Evolutionary conservation across 2,113 vertebrate species (phyloP).

Genomic region (Syngnathus scovelli): DNA sequence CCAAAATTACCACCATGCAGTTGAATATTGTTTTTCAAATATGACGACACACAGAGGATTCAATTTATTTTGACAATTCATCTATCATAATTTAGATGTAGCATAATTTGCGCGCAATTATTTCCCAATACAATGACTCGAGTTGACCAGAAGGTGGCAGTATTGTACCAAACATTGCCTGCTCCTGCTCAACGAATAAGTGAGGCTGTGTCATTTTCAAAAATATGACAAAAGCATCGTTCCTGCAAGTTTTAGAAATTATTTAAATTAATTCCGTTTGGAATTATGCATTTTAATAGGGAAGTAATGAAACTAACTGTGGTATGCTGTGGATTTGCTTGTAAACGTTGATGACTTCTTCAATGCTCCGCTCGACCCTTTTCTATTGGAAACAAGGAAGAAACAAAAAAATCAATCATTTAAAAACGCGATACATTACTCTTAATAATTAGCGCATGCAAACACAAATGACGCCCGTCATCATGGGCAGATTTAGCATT

Average conservation of each 20-base stretch:
- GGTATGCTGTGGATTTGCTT: conserved; percentile 77
- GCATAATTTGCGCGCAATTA: background rate
- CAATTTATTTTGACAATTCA: background rate
- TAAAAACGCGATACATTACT: background rate
- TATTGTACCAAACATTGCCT: background rate
- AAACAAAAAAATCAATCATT: background rate
- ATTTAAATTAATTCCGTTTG: background rate
- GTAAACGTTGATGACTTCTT: conserved; percentile 80
- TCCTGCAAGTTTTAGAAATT: background rate
- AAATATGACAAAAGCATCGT: background rate
- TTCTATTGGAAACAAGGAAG: conserved; percentile 43
- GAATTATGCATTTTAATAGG: no score
- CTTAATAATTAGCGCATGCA: background rate
- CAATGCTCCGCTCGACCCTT: conserved; percentile 83
- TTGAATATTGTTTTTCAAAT: background rate
- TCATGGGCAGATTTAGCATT: background rate
- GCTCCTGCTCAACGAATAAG: background rate
- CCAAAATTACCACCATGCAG: background rate
- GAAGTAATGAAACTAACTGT: conserved; percentile 70
- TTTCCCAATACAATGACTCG: background rate
- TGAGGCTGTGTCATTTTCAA: background rate
- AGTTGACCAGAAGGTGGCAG: background rate
- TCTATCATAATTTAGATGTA: background rate
- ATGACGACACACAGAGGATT: background rate
- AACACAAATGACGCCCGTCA: background rate